Conservation (phyloP, 1,140 invertebrate genomes). For the Megalopta genalis region DNA sequence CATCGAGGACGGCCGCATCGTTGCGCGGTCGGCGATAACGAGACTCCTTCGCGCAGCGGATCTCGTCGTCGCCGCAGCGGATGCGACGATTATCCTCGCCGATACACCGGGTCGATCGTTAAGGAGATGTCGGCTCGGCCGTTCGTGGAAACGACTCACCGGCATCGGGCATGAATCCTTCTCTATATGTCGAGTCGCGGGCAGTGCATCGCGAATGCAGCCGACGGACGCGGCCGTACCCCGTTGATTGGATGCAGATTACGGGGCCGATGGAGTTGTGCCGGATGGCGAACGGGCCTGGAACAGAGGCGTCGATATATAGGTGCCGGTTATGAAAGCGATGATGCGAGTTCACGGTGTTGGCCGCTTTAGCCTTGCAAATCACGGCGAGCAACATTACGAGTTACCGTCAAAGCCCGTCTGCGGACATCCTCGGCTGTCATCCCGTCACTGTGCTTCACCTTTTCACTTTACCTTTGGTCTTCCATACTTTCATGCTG, state of each 20-base stretch:
- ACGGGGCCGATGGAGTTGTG: constrained; percentile 36
- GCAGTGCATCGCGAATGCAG: neutral
- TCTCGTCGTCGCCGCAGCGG: constrained; percentile 56
- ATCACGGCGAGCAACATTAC: neutral
- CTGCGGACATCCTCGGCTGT: neutral
- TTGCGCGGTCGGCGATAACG: neutral
- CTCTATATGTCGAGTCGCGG: constrained; percentile 34
- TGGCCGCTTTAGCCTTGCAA: constrained; percentile 5
- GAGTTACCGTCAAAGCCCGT: neutral
- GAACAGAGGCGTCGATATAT: constrained; percentile 27
- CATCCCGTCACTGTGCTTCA: no score
- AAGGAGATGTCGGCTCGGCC: constrained; percentile 60
- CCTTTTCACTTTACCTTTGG: no score
- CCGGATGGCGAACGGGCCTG: constrained; percentile 9
- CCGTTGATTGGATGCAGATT: constrained; percentile 48
- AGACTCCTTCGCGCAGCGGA: neutral
- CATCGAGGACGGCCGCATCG: no score
- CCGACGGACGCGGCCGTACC: neutral
- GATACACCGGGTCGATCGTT: constrained; percentile 70
- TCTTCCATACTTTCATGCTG: no score
- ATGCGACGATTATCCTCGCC: constrained; percentile 72
- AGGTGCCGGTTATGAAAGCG: constrained; percentile 27
- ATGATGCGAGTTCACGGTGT: neutral
- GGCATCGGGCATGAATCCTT: constrained; percentile 38
- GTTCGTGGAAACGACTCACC: constrained; percentile 62